Conservation (phyloP, 1,140 invertebrate species). For the Monochamus saltuarius region DNA sequence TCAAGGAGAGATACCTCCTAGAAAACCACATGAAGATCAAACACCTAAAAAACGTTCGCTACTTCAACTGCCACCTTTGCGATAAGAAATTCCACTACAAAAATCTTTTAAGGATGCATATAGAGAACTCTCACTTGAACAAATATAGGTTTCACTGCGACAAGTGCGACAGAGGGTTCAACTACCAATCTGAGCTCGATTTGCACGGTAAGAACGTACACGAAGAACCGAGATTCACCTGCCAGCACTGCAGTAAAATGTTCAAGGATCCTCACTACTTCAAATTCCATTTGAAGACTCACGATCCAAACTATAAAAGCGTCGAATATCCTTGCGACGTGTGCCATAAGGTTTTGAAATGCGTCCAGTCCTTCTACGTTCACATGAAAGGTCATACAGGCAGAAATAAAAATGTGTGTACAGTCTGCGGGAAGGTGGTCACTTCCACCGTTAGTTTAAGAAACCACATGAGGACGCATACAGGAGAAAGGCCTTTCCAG, state of each 20-base stretch:
- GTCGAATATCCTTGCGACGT: neutral
- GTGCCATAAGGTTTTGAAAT: too few relatives aligned
- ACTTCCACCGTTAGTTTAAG: conserved; percentile 14
- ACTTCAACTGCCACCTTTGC: conserved; percentile 56
- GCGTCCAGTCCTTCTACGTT: too few relatives aligned
- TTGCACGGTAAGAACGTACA: conserved; percentile 18
- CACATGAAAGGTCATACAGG: conserved; percentile 60
- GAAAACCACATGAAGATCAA: conserved; percentile 49
- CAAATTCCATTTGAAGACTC: conserved; percentile 56
- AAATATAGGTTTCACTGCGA: conserved; percentile 43
- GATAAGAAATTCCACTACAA: conserved; percentile 42
- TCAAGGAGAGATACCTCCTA: neutral
- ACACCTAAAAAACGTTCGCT: conserved; percentile 48
- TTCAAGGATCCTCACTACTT: conserved; percentile 44
- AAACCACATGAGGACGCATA: conserved; percentile 50
- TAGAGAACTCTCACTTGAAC: conserved; percentile 1
- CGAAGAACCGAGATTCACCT: conserved; percentile 6
- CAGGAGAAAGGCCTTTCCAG: conserved; percentile 65
- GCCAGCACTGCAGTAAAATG: conserved; percentile 32
- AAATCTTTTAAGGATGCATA: neutral
- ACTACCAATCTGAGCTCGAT: conserved; percentile 34
- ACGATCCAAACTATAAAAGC: conserved; percentile 55
- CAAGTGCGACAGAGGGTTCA: conserved; percentile 52
- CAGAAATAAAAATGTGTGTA: conserved; percentile 53
- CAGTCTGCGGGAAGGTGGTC: conserved; percentile 46